A percentile compares a stretch with the other conserved stretches of the same genome.
Conservation (phyloP, 2,888 invertebrate genomes). For the Calephelis perditalis region DNA sequence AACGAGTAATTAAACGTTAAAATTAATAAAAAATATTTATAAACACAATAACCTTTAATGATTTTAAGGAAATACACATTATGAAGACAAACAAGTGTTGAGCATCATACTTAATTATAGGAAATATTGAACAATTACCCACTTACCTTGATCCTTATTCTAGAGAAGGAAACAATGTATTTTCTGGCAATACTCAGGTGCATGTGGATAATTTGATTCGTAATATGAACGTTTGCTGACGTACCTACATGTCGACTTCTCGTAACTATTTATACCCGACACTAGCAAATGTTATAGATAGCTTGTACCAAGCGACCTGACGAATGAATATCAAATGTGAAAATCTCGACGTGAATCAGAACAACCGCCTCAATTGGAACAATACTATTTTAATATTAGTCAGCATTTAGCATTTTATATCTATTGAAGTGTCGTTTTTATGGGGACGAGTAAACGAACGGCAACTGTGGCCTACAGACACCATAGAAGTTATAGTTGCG, state of each 20-base stretch:
- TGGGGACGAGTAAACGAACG: no score
- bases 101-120: not conserved
- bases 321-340: slow-evolving; percentile 64
- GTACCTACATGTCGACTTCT: slow-evolving; percentile 7
- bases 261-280: slow-evolving; percentile 19
- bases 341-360: slow-evolving; percentile 46
- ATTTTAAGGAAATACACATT: no score
- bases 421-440: no score
- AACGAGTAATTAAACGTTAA: no score
- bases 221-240: slow-evolving; percentile 7
- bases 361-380: not conserved
- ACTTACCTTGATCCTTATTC: slow-evolving; percentile 14
- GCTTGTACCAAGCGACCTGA: slow-evolving; percentile 47
- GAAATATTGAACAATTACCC: not conserved
- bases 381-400: not conserved
- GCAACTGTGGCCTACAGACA: no score
- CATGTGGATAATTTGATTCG: not conserved
- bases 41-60: no score
- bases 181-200: slow-evolving; percentile 20
- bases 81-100: no score
- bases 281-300: slow-evolving; percentile 42
- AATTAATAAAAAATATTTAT: no score
- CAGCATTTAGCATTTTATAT: no score
- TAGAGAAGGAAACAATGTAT: slow-evolving; percentile 12
- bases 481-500: no score